Percentiles rank a stretch among this genome's conserved stretches.
Conservation (phyloP, 2,888 invertebrate genomes). For the Drosophila colorata region DNA sequence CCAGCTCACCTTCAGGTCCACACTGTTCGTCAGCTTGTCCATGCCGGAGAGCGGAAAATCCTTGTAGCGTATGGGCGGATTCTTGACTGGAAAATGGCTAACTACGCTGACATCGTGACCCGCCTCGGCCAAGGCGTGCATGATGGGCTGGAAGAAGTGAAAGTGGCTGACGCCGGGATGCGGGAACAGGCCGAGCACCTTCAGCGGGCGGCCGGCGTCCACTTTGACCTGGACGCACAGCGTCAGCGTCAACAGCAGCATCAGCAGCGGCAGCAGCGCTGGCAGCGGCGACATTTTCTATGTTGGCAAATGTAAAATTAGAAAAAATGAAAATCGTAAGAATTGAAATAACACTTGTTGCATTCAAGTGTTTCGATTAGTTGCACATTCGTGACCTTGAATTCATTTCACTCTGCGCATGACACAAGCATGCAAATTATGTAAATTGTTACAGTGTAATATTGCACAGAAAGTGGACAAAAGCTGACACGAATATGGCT, state of each 20-base stretch:
- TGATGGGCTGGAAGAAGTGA: constrained; percentile 85
- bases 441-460: constrained; percentile 48
- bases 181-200: constrained; percentile 85
- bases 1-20: constrained; percentile 82
- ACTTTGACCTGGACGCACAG: constrained; percentile 28
- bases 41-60: constrained; percentile 80
- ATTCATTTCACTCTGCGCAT: constrained; percentile 59
- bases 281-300: constrained; percentile 34
- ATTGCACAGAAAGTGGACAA: constrained; percentile 12
- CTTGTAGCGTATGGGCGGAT: constrained; percentile 82
- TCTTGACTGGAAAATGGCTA: constrained; percentile 85
- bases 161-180: constrained; percentile 86
- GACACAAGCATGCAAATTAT: constrained; percentile 57
- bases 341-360: constrained; percentile 63
- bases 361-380: constrained; percentile 12
- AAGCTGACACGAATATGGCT: constrained; percentile 9
- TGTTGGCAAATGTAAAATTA: constrained; percentile 37
- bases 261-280: constrained; percentile 22
- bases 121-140: constrained; percentile 85
- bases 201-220: constrained; percentile 65
- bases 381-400: constrained; percentile 58
- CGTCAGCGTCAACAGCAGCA: constrained; percentile 14
- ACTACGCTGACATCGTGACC: constrained; percentile 86
- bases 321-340: constrained; percentile 17
- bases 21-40: constrained; percentile 74